phyloP scores from a whole-genome alignment of 1,140 invertebrate species.

The Copidosoma floridanum region DNA sequence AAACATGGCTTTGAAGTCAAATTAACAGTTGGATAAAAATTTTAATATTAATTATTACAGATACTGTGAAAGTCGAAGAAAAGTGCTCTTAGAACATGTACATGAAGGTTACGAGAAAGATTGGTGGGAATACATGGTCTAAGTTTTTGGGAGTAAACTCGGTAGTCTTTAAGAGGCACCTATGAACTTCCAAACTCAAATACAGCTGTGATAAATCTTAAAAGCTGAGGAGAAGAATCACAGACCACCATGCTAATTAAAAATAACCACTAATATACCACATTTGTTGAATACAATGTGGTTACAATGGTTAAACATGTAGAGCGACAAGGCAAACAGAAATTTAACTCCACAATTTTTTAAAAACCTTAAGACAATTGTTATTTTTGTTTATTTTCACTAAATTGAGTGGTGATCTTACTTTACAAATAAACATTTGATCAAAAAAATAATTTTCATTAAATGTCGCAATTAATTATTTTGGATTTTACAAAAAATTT shows the following conservation, averaged over 20 bases:
- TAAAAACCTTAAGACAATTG: not conserved
- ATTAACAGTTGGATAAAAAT: not conserved
- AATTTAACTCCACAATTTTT: not conserved
- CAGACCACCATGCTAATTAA: slow-evolving; percentile 31
- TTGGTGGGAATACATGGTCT: slow-evolving; percentile 94
- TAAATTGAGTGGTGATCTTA: slow-evolving; percentile 10
- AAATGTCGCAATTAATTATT: too few relatives aligned
- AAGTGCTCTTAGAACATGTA: slow-evolving; percentile 93
- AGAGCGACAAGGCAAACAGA: too few relatives aligned
- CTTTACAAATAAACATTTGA: slow-evolving; percentile 1
- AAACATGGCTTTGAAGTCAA: slow-evolving; percentile 4
- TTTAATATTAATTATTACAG: too few relatives aligned
- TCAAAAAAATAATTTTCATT: too few relatives aligned
- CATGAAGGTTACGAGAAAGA: slow-evolving; percentile 98
- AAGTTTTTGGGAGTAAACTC: slow-evolving; percentile 40
- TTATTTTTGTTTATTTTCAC: slow-evolving; percentile 24
- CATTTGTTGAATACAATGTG: slow-evolving; percentile 32
- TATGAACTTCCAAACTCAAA: slow-evolving; percentile 19
- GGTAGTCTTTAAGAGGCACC: slow-evolving; percentile 2
- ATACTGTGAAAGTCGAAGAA: slow-evolving; percentile 94
- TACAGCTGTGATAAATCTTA: slow-evolving; percentile 53
- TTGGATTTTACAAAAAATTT: too few relatives aligned
- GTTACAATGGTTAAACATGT: too few relatives aligned
- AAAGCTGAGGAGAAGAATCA: slow-evolving; percentile 39
- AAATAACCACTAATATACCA: slow-evolving; percentile 37